A percentile compares a stretch with the other conserved stretches of the same genome.
These are phyloP conservation scores for Sebastes nivosus DNA, from an alignment of 2,797 vertebrate species.

Conservation along the genomic window DNA sequence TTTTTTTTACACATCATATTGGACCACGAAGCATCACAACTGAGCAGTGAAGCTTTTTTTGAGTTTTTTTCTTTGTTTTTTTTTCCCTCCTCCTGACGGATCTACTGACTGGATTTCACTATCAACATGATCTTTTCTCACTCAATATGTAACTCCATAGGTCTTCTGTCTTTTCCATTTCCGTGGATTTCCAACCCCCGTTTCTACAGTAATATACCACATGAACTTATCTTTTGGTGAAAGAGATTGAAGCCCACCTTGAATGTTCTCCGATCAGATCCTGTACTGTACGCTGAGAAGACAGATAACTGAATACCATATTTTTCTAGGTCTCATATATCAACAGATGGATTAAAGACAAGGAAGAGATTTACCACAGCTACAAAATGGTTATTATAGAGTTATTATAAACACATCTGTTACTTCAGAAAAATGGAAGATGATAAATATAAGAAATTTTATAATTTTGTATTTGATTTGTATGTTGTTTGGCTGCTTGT, in stretches of 20 bases:
- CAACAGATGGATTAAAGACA: slow-evolving; percentile 63
- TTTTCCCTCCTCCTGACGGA: slow-evolving; percentile 1
- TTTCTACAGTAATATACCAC: slow-evolving; percentile 47
- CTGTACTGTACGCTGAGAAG: slow-evolving; percentile 72
- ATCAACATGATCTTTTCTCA: slow-evolving; percentile 28
- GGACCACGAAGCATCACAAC: slow-evolving; percentile 39
- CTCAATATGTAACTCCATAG: slow-evolving; percentile 32
- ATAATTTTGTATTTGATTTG: slow-evolving; percentile 92
- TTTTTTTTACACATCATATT: not conserved
- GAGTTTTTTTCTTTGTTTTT: not conserved
- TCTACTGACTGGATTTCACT: slow-evolving; percentile 42
- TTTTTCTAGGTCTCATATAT: slow-evolving; percentile 78
- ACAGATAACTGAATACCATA: slow-evolving; percentile 77
- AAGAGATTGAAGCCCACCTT: slow-evolving; percentile 72
- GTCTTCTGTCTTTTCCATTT: slow-evolving; percentile 51
- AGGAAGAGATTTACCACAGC: slow-evolving; percentile 69
- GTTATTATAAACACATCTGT: slow-evolving; percentile 78
- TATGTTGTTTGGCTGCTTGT: slow-evolving; percentile 90
- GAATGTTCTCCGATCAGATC: slow-evolving; percentile 76
- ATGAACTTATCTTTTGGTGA: slow-evolving; percentile 56
- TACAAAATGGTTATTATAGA: slow-evolving; percentile 67
- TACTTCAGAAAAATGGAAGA: slow-evolving; percentile 74
- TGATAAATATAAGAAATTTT: slow-evolving; percentile 87
- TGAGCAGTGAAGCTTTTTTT: slow-evolving; percentile 30
- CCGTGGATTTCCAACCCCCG: slow-evolving; percentile 32